A percentile compares a stretch with the other conserved stretches of the same genome.
Conservation (phyloP, 2,888 invertebrate genomes). For the Fragum sueziense region DNA sequence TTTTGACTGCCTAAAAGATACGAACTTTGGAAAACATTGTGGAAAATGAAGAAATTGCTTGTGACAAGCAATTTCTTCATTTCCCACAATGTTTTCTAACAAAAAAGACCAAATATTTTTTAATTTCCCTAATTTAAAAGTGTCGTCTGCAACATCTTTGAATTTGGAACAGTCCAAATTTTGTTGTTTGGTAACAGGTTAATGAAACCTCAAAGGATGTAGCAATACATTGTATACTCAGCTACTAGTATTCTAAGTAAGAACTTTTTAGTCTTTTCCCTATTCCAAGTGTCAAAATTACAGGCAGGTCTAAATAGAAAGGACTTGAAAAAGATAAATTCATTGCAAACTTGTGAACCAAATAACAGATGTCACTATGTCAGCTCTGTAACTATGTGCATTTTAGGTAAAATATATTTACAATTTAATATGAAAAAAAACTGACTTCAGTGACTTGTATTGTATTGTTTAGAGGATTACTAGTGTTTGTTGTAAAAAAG, state of each 20-base stretch:
- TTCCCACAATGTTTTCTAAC: not conserved
- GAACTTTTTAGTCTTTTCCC: not conserved
- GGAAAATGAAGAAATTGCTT: constrained; percentile 12
- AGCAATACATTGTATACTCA: not conserved
- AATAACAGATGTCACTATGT: too few species aligned
- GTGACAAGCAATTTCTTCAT: constrained; percentile 8
- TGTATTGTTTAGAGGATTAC: too few species aligned
- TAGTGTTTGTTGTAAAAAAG: too few species aligned
- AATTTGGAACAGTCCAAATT: too few species aligned
- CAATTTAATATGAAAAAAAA: too few species aligned
- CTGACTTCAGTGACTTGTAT: too few species aligned
- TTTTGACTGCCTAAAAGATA: not conserved
- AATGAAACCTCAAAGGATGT: not conserved
- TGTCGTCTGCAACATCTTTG: too few species aligned
- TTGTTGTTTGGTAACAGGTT: constrained; percentile 2
- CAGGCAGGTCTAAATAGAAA: not conserved
- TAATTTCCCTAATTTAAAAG: too few species aligned
- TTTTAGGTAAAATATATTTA: too few species aligned
- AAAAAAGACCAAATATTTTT: not conserved
- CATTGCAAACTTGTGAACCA: too few species aligned
- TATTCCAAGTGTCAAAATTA: not conserved
- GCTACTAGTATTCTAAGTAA: not conserved
- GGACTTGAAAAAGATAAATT: not conserved
- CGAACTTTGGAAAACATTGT: not conserved
- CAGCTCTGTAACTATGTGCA: too few species aligned